Evolutionary conservation across 2,888 invertebrate species (phyloP).

Genomic region (Drosophila tanythrix): DNA sequence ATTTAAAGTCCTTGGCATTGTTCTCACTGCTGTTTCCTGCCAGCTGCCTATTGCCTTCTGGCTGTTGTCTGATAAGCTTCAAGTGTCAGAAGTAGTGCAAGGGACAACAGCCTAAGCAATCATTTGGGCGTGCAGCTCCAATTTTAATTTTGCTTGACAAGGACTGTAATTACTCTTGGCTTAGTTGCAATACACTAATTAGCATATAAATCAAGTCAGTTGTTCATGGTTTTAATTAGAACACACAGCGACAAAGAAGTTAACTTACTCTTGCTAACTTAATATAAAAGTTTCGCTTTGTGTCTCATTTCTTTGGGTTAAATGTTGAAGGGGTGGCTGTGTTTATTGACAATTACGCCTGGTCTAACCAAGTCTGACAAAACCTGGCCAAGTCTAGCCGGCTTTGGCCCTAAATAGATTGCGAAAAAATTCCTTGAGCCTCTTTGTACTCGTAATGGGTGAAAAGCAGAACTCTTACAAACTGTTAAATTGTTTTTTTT

Average conservation of each 20-base stretch:
- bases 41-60: constrained; percentile 1
- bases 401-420: background rate
- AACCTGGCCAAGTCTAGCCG: too few species aligned
- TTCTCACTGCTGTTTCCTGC: background rate
- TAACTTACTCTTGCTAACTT: constrained; percentile 70
- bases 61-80: constrained; percentile 12
- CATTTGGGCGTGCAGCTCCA: constrained; percentile 23
- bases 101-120: constrained; percentile 20
- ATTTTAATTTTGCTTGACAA: constrained; percentile 29
- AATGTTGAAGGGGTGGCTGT: background rate
- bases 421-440: background rate
- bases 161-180: constrained; percentile 39
- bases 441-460: background rate
- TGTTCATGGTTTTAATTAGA: constrained; percentile 69
- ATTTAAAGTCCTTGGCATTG: constrained; percentile 53
- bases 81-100: constrained; percentile 24
- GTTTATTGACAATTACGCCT: constrained; percentile 28
- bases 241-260: constrained; percentile 47
- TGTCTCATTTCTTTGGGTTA: constrained; percentile 8
- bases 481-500: constrained; percentile 21
- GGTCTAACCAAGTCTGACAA: background rate
- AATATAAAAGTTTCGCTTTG: constrained; percentile 70
- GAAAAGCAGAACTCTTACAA: background rate
- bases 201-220: constrained; percentile 74
- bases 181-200: constrained; percentile 50